Percentiles rank a stretch among this genome's conserved stretches.
Conservation (phyloP, 2,888 invertebrate species). For the Horisme vitalbata region DNA sequence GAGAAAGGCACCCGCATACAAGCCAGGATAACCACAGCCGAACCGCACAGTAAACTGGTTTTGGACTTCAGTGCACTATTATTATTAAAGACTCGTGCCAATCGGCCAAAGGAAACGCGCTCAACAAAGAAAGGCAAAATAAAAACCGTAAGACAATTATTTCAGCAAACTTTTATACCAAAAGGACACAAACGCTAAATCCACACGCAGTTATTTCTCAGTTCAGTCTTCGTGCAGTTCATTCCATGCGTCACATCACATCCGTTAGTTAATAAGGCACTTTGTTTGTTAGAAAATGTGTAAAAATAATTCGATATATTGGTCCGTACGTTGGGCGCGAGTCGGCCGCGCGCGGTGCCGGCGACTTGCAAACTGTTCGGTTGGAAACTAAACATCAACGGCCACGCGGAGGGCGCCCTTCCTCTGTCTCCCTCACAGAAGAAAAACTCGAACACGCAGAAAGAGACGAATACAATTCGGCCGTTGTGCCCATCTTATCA, state of each 20-base stretch:
- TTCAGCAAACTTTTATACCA: slow-evolving; percentile 68
- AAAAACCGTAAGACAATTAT: slow-evolving; percentile 54
- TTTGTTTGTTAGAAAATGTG: slow-evolving; percentile 59
- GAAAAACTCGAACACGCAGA: slow-evolving; percentile 50
- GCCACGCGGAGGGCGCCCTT: slow-evolving; percentile 75
- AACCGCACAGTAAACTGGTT: slow-evolving; percentile 80
- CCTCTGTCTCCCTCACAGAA: slow-evolving; percentile 70
- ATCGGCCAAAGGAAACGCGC: slow-evolving; percentile 67
- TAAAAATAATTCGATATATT: slow-evolving; percentile 69
- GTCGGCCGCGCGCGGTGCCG: slow-evolving; percentile 76
- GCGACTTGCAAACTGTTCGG: slow-evolving; percentile 81
- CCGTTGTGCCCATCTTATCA: slow-evolving; percentile 68
- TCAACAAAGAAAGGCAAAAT: slow-evolving; percentile 64
- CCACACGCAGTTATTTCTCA: slow-evolving; percentile 65
- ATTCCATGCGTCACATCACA: slow-evolving; percentile 77
- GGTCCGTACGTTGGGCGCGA: slow-evolving; percentile 68
- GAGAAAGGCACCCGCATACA: slow-evolving; percentile 73
- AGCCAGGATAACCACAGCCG: slow-evolving; percentile 75
- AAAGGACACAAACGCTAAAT: slow-evolving; percentile 75
- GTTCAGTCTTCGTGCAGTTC: slow-evolving; percentile 53
- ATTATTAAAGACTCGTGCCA: slow-evolving; percentile 81
- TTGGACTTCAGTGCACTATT: slow-evolving; percentile 68
- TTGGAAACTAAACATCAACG: slow-evolving; percentile 71
- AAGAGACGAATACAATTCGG: slow-evolving; percentile 57
- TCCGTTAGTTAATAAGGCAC: slow-evolving; percentile 80